Evolutionary conservation across 2,797 vertebrate species (phyloP).

Genomic region (Natrix natrix): DNA sequence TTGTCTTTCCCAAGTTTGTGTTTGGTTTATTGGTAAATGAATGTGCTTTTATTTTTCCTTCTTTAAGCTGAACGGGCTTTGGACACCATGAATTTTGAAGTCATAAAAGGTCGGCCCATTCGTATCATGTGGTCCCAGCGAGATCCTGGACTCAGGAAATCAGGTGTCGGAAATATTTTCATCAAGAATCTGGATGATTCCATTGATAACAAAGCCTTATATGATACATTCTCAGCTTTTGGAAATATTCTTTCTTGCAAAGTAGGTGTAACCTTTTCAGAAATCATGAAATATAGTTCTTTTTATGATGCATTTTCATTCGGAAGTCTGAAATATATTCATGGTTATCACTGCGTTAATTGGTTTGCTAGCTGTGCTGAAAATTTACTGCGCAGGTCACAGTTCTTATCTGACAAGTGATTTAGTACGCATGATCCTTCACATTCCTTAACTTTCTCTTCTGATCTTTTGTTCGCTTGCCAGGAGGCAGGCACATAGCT

Average conservation of each 20-base stretch:
- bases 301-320: neutral
- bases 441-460: too few species aligned
- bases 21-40: neutral
- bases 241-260: conserved; percentile 98
- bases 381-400: too few species aligned
- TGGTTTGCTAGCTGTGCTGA: too few species aligned
- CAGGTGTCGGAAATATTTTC: conserved; percentile 94
- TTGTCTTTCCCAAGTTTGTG: neutral
- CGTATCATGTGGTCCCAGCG: conserved; percentile 99
- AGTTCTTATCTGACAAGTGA: too few species aligned
- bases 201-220: conserved; percentile 97
- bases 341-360: neutral
- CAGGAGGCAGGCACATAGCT: too few species aligned
- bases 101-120: conserved; percentile 93
- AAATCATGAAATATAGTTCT: neutral
- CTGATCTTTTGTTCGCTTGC: too few species aligned
- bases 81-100: conserved; percentile 98
- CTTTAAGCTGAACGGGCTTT: conserved; percentile 89
- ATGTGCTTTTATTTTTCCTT: neutral
- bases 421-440: too few species aligned
- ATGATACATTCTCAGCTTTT: conserved; percentile 95
- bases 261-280: conserved; percentile 62
- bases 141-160: conserved; percentile 93
- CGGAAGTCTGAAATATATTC: neutral
- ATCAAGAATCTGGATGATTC: conserved; percentile 99